Conservation (phyloP, 2,888 invertebrate species). For the Dione vanillae region DNA sequence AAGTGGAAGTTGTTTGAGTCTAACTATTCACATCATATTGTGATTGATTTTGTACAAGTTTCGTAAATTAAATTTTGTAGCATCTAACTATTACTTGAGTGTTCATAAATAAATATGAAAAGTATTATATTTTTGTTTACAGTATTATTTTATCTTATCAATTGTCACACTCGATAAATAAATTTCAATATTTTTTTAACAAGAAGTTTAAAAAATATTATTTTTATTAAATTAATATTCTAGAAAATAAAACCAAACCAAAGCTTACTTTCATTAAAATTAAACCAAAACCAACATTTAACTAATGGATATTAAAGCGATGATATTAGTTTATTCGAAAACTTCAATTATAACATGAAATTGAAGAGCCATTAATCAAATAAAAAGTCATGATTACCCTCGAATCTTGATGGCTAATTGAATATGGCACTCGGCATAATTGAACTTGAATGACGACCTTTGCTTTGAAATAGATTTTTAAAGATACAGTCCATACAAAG, state of each 20-base stretch:
- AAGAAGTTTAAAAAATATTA: too few species aligned
- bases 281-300: constrained; percentile 41
- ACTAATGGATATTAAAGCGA: constrained; percentile 53
- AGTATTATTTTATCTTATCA: too few species aligned
- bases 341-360: constrained; percentile 71
- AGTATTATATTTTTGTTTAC: not conserved
- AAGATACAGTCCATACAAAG: constrained; percentile 16
- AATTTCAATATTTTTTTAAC: too few species aligned
- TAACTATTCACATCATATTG: constrained; percentile 38
- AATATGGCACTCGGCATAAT: constrained; percentile 77
- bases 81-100: constrained; percentile 12
- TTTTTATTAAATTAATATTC: not conserved
- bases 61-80: constrained; percentile 15
- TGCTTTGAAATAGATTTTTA: constrained; percentile 50
- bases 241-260: not conserved
- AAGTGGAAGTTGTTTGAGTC: constrained; percentile 57
- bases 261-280: constrained; percentile 18
- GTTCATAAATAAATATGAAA: not conserved
- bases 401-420: constrained; percentile 80
- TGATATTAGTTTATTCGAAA: constrained; percentile 56
- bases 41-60: constrained; percentile 36
- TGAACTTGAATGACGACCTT: constrained; percentile 72
- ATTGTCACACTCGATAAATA: too few species aligned
- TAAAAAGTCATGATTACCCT: constrained; percentile 76
- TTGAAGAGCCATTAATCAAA: constrained; percentile 78